A percentile compares a stretch with the other conserved stretches of the same genome.
These are phyloP conservation scores for Polyommatus iphigenia DNA, from an alignment of 2,888 invertebrate species.

Conservation along the genomic window DNA sequence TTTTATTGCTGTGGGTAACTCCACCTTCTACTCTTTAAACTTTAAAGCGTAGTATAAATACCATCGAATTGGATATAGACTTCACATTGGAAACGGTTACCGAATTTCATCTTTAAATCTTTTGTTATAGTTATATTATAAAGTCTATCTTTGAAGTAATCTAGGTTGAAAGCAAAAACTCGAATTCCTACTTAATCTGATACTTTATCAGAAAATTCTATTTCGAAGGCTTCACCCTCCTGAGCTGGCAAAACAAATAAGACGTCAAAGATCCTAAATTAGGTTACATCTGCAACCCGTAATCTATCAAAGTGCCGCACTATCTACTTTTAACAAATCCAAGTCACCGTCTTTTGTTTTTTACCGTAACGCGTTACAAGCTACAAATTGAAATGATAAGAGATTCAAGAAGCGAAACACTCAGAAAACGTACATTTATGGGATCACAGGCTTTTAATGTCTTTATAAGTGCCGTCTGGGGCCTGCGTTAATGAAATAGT, in stretches of 20 bases:
- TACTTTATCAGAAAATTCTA: not conserved
- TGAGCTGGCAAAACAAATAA: not conserved
- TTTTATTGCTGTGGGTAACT: not conserved
- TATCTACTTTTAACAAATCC: constrained; percentile 16
- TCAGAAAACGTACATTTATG: constrained; percentile 42
- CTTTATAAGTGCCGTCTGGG: constrained; percentile 77
- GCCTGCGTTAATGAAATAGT: constrained; percentile 73
- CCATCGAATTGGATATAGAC: not conserved
- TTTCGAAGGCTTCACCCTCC: not conserved
- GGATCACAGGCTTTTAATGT: constrained; percentile 68
- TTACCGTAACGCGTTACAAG: constrained; percentile 27
- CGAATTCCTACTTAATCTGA: not conserved
- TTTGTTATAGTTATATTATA: not conserved
- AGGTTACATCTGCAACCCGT: constrained; percentile 17
- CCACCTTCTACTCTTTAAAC: not conserved
- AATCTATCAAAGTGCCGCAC: constrained; percentile 18
- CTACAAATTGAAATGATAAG: constrained; percentile 31
- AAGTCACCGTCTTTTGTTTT: constrained; percentile 16
- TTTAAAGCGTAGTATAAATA: not conserved
- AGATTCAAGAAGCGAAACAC: constrained; percentile 34
- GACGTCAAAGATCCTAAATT: constrained; percentile 10
- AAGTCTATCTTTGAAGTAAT: not conserved
- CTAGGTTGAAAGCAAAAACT: not conserved
- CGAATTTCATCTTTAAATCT: not conserved
- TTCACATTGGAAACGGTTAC: not conserved